These are phyloP conservation scores for Cantharis flavilabris DNA, from an alignment of 2,888 invertebrate species.

Conservation along the genomic window DNA sequence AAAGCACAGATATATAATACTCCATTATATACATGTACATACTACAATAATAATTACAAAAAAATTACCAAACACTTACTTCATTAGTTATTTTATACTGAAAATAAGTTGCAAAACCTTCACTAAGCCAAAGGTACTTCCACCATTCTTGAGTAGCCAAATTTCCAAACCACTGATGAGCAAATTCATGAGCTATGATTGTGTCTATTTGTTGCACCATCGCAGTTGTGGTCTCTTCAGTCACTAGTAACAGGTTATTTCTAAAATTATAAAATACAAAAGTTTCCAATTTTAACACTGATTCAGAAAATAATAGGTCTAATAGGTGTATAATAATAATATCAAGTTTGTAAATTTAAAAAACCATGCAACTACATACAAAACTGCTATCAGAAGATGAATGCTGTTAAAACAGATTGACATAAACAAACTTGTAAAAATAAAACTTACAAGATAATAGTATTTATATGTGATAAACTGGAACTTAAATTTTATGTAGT, in stretches of 20 bases:
- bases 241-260: not conserved
- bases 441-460: no score
- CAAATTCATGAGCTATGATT: constrained; percentile 66
- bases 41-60: no score
- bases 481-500: no score
- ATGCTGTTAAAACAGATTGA: no score
- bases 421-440: no score
- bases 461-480: no score
- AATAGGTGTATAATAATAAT: no score
- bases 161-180: constrained; percentile 75
- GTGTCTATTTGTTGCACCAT: constrained; percentile 37
- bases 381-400: no score
- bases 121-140: constrained; percentile 68
- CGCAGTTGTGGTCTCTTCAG: not conserved
- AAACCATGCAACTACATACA: no score
- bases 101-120: constrained; percentile 70
- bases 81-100: constrained; percentile 56
- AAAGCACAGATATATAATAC: no score
- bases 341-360: no score
- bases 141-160: constrained; percentile 68
- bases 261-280: not conserved
- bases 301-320: not conserved
- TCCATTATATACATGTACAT: no score
- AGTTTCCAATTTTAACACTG: not conserved
- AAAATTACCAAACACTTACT: constrained; percentile 19